Conservation (phyloP, 1,140 invertebrate species). For the Saxidomus purpurata region DNA sequence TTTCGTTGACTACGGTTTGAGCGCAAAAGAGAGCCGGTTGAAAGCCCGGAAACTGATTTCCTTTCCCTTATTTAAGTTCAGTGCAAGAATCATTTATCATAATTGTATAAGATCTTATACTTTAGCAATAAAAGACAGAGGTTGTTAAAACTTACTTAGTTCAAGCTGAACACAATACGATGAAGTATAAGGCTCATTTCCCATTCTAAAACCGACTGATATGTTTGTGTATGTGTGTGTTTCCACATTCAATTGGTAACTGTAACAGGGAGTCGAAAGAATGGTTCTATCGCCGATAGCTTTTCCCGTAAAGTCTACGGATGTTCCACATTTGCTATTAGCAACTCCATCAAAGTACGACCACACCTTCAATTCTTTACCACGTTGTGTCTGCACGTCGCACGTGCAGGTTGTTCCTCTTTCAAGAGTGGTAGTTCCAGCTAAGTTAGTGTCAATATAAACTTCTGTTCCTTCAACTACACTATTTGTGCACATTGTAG, state of each 20-base stretch:
- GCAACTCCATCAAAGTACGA: constrained; percentile 5
- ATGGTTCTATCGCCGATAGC: background rate
- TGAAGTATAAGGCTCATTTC: background rate
- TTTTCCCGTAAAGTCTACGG: background rate
- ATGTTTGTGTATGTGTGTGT: constrained; percentile 39
- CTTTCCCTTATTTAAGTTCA: no score
- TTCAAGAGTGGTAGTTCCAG: background rate
- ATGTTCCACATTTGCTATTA: constrained; percentile 7
- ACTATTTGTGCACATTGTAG: constrained; percentile 38
- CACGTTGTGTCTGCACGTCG: background rate
- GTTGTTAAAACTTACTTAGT: constrained; percentile 32
- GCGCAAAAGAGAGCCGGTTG: no score
- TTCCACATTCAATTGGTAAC: background rate
- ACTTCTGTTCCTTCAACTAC: constrained; percentile 6
- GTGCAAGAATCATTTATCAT: no score
- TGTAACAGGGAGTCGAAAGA: background rate
- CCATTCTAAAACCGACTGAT: background rate
- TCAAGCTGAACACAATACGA: constrained; percentile 5
- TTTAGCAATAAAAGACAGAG: no score
- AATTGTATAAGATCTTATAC: no score
- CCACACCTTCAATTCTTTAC: background rate
- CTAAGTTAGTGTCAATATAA: constrained; percentile 33
- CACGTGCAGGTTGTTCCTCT: constrained; percentile 23
- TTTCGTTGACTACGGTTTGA: no score
- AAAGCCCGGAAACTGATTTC: no score